Percentiles rank a stretch among this genome's conserved stretches.
Evolutionary conservation across 2,113 vertebrate species (phyloP).

Genomic region (Piliocolobus tephrosceles): DNA sequence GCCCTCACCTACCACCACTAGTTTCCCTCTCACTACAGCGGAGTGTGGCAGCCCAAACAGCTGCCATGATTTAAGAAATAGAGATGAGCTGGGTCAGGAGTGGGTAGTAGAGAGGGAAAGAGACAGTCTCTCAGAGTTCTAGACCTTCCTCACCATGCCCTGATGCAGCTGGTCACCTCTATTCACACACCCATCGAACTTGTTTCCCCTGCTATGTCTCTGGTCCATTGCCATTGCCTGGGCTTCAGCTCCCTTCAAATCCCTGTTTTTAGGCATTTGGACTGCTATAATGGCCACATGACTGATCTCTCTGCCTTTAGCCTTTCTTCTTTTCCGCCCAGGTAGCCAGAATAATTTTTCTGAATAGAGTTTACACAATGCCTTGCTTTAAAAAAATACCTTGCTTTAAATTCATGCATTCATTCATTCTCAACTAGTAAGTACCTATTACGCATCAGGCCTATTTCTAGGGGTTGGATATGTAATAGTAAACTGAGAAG

Average conservation of each 20-base stretch:
- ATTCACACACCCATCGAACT: not conserved
- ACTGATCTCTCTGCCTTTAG: not conserved
- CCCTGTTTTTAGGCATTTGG: too few species aligned
- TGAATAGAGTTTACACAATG: not conserved
- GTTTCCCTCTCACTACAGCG: not conserved
- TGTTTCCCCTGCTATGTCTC: not conserved
- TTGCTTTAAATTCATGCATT: not conserved
- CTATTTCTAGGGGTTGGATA: not conserved
- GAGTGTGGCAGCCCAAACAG: not conserved
- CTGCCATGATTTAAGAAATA: too few species aligned
- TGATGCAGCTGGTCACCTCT: not conserved
- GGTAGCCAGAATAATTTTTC: not conserved
- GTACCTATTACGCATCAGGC: not conserved
- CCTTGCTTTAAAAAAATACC: not conserved
- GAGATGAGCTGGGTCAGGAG: not conserved
- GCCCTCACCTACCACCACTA: not conserved
- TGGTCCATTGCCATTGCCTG: not conserved
- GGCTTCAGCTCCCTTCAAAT: not conserved
- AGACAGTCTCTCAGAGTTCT: not conserved
- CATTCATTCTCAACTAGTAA: not conserved
- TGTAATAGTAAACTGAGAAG: not conserved
- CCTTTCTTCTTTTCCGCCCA: not conserved
- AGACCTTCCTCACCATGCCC: rapidly evolving
- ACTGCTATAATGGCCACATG: not conserved
- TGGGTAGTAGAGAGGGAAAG: not conserved